phyloP scores from a whole-genome alignment of 2,797 vertebrate genomes.

The Heteromormyrus szaboi region DNA sequence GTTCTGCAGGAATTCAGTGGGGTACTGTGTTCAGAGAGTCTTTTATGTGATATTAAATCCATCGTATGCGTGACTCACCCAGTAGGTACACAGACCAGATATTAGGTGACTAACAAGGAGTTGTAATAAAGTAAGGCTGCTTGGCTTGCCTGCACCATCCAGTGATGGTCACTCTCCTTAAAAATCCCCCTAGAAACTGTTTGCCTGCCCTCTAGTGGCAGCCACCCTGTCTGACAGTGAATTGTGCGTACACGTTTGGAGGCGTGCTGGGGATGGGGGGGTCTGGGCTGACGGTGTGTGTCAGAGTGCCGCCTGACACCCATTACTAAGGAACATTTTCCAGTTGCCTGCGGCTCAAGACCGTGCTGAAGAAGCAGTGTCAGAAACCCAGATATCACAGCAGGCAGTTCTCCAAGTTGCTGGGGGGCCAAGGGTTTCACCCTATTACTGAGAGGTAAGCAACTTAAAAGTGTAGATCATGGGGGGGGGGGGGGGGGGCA shows the following conservation, averaged over 20 bases:
- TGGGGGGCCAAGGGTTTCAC: not conserved
- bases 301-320: not conserved
- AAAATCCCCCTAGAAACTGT: not conserved
- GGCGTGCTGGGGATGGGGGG: not conserved
- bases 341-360: not conserved
- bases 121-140: not conserved
- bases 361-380: not conserved
- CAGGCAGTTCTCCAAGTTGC: not conserved
- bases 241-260: not conserved
- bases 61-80: not conserved
- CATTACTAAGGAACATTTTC: not conserved
- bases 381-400: not conserved
- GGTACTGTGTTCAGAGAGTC: not conserved
- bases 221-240: not conserved
- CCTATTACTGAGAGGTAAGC: not conserved
- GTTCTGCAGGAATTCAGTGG: not conserved
- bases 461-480: not conserved
- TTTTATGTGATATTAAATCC: not conserved
- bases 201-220: conserved; percentile 23
- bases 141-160: not conserved
- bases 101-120: not conserved
- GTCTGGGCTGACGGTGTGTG: not conserved
- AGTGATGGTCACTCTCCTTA: conserved; percentile 27
- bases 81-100: not conserved
- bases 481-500: not conserved